Evolutionary conservation across 2,113 vertebrate genomes (phyloP).

Genomic region (Pampusana beccarii): DNA sequence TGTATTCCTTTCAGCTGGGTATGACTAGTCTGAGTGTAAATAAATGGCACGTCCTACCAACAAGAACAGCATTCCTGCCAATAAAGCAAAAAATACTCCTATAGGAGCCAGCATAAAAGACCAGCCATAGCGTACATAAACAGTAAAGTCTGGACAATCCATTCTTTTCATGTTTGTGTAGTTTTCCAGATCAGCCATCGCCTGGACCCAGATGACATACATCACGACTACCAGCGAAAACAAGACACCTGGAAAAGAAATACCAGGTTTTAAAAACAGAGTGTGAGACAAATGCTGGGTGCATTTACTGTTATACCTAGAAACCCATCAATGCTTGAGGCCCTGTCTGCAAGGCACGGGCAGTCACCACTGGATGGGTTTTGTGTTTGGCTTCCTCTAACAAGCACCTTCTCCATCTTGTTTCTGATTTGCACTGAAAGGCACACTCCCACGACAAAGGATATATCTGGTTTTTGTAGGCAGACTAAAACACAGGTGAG

Average conservation of each 20-base stretch:
- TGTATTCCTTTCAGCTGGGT: neutral
- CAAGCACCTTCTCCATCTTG: neutral
- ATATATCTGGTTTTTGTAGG: neutral
- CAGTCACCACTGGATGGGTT: neutral
- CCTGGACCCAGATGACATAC: conserved; percentile 89
- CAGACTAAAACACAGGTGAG: neutral
- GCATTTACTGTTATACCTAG: neutral
- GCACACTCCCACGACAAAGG: neutral
- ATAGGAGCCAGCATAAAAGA: conserved; percentile 93
- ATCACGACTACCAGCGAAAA: conserved; percentile 86
- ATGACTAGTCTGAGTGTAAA: conserved; percentile 73
- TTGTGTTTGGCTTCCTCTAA: neutral
- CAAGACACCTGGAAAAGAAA: conserved; percentile 82
- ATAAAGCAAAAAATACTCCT: conserved; percentile 88
- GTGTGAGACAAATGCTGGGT: neutral
- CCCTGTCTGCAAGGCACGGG: neutral
- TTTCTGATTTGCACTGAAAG: neutral
- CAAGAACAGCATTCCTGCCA: conserved; percentile 91
- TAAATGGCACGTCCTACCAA: conserved; percentile 86
- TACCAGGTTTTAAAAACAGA: conserved; percentile 10
- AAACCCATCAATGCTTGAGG: neutral
- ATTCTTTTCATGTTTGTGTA: conserved; percentile 75
- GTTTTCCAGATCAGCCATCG: conserved; percentile 83
- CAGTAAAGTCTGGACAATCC: conserved; percentile 78
- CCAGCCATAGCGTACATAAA: conserved; percentile 86